phyloP scores from a whole-genome alignment of 30 jellyfish, hydroid and myxozoan genomes.

The Turritopsis dohrnii region DNA sequence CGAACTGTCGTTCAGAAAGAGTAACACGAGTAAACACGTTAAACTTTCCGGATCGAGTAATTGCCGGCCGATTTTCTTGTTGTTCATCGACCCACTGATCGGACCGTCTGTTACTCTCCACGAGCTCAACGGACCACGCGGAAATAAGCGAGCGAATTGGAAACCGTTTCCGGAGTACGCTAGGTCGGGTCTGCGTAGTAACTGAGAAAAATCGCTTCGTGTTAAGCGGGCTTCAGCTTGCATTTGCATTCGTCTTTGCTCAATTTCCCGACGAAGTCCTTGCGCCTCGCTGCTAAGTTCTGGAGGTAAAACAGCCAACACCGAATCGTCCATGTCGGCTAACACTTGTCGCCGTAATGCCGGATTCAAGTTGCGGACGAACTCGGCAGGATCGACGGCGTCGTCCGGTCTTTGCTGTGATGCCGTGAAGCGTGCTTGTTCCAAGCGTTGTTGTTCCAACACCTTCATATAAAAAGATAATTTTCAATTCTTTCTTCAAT shows the following conservation, averaged over 20 bases:
- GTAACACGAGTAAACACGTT: conserved; percentile 73
- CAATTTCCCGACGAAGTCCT: conserved; percentile 91
- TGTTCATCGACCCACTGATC: conserved; percentile 18
- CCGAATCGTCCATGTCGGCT: conserved; percentile 95
- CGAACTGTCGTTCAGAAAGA: conserved; percentile 75
- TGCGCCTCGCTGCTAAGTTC: conserved; percentile 88
- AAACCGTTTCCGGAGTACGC: conserved; percentile 56
- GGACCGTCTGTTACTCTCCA: conserved; percentile 71
- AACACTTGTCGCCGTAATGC: conserved; percentile 84
- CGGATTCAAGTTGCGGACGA: conserved; percentile 85
- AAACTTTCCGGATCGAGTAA: conserved; percentile 80
- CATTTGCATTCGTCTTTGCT: conserved; percentile 65
- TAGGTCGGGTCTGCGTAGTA: conserved; percentile 67
- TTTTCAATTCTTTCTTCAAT: background rate
- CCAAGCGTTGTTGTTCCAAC: conserved; percentile 84
- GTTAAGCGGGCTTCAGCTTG: conserved; percentile 63
- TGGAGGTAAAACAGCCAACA: conserved; percentile 85
- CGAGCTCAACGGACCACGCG: conserved; percentile 53
- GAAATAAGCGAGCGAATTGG: conserved; percentile 75
- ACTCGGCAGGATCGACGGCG: conserved; percentile 98
- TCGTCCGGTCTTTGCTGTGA: conserved; percentile 90
- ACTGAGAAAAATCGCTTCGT: conserved; percentile 61
- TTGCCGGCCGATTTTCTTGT: conserved; percentile 56
- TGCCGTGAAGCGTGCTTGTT: conserved; percentile 88
- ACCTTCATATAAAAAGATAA: conserved; percentile 34